Conservation (phyloP, 2,797 vertebrate species). For the Molothrus ater region DNA sequence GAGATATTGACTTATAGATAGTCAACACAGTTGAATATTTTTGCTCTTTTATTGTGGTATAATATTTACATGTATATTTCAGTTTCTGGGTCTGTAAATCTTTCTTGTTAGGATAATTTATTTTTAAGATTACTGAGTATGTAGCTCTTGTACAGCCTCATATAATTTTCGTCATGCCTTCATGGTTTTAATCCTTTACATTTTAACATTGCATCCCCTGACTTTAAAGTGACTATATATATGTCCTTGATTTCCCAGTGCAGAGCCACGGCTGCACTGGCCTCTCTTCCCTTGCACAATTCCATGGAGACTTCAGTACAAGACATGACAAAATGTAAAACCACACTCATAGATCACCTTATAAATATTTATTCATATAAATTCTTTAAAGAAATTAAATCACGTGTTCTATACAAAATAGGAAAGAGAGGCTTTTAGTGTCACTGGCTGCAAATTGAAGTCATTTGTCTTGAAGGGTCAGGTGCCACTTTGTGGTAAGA, state of each 20-base stretch:
- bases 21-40: background rate
- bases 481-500: constrained; percentile 68
- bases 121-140: background rate
- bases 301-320: background rate
- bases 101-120: background rate
- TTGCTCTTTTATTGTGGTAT: background rate
- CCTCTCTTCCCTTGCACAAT: background rate
- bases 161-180: background rate
- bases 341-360: constrained; percentile 65
- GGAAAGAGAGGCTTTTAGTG: constrained; percentile 65
- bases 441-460: constrained; percentile 75
- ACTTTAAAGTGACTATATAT: background rate
- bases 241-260: constrained; percentile 5
- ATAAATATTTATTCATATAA: constrained; percentile 74
- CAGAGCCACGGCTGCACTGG: background rate
- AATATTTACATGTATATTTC: background rate
- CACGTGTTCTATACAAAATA: constrained; percentile 61
- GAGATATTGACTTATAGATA: constrained; percentile 9
- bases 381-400: constrained; percentile 73
- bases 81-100: background rate
- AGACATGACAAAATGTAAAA: constrained; percentile 57
- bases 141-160: background rate
- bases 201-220: background rate
- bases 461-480: constrained; percentile 76
- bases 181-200: background rate